These are phyloP conservation scores for Ciconia stormi DNA, from an alignment of 2,113 vertebrate genomes.

Conservation along the genomic window DNA sequence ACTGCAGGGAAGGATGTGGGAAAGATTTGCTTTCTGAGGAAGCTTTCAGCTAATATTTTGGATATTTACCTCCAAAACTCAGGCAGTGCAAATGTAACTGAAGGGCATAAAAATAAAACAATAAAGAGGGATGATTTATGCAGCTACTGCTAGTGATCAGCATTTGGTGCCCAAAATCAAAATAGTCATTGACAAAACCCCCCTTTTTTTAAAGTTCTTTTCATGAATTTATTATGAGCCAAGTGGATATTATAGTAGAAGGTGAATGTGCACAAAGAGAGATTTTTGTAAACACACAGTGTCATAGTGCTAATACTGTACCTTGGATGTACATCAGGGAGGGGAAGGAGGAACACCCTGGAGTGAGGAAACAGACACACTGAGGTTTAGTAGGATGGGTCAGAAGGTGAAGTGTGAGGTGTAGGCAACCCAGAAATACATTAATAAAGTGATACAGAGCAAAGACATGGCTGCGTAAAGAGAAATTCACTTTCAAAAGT, in stretches of 20 bases:
- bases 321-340: neutral
- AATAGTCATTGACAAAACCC: neutral
- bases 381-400: neutral
- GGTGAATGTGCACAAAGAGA: neutral
- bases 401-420: neutral
- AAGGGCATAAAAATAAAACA: conserved; percentile 24
- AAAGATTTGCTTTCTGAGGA: conserved; percentile 90
- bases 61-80: conserved; percentile 72
- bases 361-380: neutral
- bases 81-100: conserved; percentile 1
- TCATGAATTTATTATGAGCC: neutral
- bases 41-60: conserved; percentile 83
- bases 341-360: neutral
- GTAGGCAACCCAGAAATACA: neutral
- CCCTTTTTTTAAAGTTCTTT: neutral
- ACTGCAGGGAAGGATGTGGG: conserved; percentile 99
- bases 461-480: neutral
- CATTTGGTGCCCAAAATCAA: neutral
- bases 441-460: neutral
- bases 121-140: neutral
- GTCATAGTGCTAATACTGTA: neutral
- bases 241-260: neutral
- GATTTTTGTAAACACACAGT: neutral
- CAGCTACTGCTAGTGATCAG: neutral
- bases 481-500: neutral